Evolutionary conservation across 2,113 vertebrate species (phyloP), one percentile per base, ranked within the genome.

Genomic region (Eupsittula cactorum): DNA sequence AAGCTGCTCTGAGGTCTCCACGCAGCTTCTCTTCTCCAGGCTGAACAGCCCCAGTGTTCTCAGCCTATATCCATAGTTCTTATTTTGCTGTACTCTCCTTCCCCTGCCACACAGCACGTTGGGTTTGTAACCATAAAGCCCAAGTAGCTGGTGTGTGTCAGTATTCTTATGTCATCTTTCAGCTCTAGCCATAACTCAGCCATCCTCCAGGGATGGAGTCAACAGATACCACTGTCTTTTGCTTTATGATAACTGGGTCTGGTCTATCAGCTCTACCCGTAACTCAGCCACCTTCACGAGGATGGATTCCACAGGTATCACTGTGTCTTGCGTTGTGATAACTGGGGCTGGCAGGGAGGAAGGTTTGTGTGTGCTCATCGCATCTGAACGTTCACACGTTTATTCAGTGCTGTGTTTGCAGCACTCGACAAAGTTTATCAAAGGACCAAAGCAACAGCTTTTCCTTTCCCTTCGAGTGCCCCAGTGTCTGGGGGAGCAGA

Each of bases 381-480:
- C 10, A 24, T 25, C 3, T 3, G 4, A 63, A 9, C 59, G 24
- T 59, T 60, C 29, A 23, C 37, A 8, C 3, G 0, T 68, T 71
- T 23, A 6, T 75, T 37, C 39, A 55, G 24, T 0, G 6, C 39
- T 19, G 16, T 52, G 59, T 81, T 85, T 82, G 53, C 83, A 70
- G 47, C 63, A 52, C 70, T 92, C 80, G 64, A 69, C 82, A 77
- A 94, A 88, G 59, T 89, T 89, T 88, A 70, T 91, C 95, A 87
- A 92, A 77, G 93, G 76, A 46, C 2, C 2, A 14, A 90, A 85
- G 79, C 73, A 63, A 3, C 3, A 29, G 37, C 63, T 89, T 91
- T 93, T 75, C 41, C 62, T 69, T 71, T 73, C 59, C 67, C 35
- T 65, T 52, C 50, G 57, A 42, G 37, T 44, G 70, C 57, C 91